Percentiles rank a stretch among this genome's conserved stretches.
Evolutionary conservation across 2,888 invertebrate genomes (phyloP).

Genomic region (Ormyrus pomaceus): DNA sequence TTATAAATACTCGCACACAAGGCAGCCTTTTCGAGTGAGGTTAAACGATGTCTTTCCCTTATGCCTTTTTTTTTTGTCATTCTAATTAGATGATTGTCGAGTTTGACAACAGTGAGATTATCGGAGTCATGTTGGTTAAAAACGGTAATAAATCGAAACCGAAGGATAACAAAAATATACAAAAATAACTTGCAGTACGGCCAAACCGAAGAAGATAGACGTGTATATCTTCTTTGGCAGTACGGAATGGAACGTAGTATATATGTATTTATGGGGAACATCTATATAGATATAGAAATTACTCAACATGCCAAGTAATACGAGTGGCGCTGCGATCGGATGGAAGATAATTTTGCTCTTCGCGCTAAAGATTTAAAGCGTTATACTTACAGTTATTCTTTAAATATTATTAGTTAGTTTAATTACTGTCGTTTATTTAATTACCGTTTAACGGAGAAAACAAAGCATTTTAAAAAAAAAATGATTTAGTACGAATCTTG

Average conservation of each 20-base stretch:
- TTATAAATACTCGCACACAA: slow-evolving; percentile 35
- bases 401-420: background rate
- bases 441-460: background rate
- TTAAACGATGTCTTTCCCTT: slow-evolving; percentile 40
- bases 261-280: slow-evolving; percentile 4
- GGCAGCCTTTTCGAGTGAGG: slow-evolving; percentile 18
- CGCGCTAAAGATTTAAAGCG: slow-evolving; percentile 8
- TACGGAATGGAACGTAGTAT: background rate
- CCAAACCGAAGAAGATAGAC: slow-evolving; percentile 29
- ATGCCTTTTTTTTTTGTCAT: slow-evolving; percentile 48
- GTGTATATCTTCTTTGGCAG: slow-evolving; percentile 19
- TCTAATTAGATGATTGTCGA: slow-evolving; percentile 23
- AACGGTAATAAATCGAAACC: slow-evolving; percentile 15
- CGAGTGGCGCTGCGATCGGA: slow-evolving; percentile 24
- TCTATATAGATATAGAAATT: slow-evolving; percentile 19
- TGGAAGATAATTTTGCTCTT: background rate
- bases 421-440: background rate
- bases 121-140: slow-evolving; percentile 5
- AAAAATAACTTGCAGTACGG: slow-evolving; percentile 14
- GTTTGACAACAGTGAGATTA: background rate
- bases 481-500: background rate
- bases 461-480: background rate
- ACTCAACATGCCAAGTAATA: slow-evolving; percentile 20
- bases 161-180: slow-evolving; percentile 38
- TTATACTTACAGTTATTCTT: background rate